Evolutionary conservation across 2,113 vertebrate species (phyloP), one percentile per base, ranked within the genome.

Genomic region (Phoxinus phoxinus): DNA sequence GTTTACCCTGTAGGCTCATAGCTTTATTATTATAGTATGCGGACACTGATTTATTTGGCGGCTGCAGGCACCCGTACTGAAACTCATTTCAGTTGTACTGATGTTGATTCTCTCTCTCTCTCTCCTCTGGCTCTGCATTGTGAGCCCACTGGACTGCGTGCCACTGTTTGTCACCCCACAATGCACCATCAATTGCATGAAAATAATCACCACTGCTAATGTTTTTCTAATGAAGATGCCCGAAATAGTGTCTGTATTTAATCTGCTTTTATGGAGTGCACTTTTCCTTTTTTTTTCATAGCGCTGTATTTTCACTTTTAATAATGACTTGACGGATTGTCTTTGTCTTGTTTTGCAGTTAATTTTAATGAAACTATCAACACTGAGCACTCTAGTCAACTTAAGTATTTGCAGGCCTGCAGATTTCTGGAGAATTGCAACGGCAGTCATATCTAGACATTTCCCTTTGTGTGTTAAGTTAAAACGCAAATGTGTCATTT

Each of bases 171-270:
- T 81, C 87, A 77, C 83, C 86, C 83, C 81, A 86, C 85, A 86
- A 78, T 84, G n/a, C 87, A 84, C 35, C 75, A 76, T 81, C 81
- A 56, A 85, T 89, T 89, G 81, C 88, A 85, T 32, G 78, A 81
- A 61, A 80, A 80, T 89, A 89, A 89, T 89, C 86, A 89, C 69
- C 63, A 35, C 63, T 35, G 72, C 73, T 89, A 89, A 89, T 89
- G 86, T 85, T 85, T 84, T 83, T 81, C 79, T 87, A 89, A 89
- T 89, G 88, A 89, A 86, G 78, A 83, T 74, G 53, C 79, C 69
- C 73, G 84, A 48, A 83, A 69, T 53, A 58, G 71, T 82, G 37
- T 69, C 74, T 51, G 61, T 75, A 84, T 84, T 75, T 81, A 76
- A 88, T 53, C 69, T 53, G 48, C 25, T 83, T 86, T 69, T 37